Conservation (phyloP, 2,888 invertebrate species). For the Epirrhoe alternata region DNA sequence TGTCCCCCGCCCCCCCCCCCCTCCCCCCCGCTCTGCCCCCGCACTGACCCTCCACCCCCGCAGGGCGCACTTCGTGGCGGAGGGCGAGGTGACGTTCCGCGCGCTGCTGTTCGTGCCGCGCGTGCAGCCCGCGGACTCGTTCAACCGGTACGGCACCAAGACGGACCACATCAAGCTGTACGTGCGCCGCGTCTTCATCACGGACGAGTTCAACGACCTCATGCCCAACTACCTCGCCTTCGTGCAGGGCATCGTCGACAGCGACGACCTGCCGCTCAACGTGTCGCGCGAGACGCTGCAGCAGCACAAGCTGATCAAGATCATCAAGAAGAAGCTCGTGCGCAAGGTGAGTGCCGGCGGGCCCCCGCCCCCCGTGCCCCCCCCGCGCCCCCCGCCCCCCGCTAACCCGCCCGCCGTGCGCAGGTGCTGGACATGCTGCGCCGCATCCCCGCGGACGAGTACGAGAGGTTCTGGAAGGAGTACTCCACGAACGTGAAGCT, state of each 20-base stretch:
- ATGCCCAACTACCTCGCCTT: constrained; percentile 99
- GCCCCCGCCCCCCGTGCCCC: neutral
- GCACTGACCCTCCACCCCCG: neutral
- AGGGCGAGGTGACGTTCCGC: constrained; percentile 99
- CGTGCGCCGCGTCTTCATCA: constrained; percentile 99
- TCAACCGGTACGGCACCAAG: constrained; percentile 97
- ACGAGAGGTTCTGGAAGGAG: constrained; percentile 99
- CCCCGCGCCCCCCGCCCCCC: neutral
- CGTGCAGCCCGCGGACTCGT: constrained; percentile 95
- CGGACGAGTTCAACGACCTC: constrained; percentile 99
- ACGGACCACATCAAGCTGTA: constrained; percentile 98
- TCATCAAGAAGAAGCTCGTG: constrained; percentile 99
- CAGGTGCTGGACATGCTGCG: constrained; percentile 99
- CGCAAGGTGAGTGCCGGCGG: constrained; percentile 86
- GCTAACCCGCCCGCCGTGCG: neutral
- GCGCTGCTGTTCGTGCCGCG: constrained; percentile 97
- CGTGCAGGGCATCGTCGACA: constrained; percentile 97
- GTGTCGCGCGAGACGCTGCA: constrained; percentile 99
- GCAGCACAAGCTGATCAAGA: constrained; percentile 99
- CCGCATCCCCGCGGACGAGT: constrained; percentile 95
- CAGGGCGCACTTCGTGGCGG: constrained; percentile 97
- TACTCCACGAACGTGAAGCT: constrained; percentile 98
- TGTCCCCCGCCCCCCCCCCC: neutral
- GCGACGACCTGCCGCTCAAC: constrained; percentile 99
- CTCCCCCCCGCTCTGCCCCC: neutral